Base-by-base conservation (phyloP, 2,113 vertebrate species). In the Sclerurus mexicanus region DNA sequence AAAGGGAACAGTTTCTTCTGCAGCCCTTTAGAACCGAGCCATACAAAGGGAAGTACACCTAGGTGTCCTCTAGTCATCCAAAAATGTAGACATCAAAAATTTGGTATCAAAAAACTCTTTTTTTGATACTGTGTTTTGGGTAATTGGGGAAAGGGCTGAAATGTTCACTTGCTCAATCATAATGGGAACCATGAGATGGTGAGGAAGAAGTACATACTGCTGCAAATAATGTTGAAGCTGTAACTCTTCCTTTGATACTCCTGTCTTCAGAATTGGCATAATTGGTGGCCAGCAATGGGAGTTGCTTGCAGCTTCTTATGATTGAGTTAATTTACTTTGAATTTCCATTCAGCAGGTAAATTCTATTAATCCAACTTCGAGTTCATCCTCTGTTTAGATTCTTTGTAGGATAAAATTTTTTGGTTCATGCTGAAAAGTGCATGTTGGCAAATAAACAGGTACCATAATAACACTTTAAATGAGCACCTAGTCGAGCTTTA, bases 361-460 rank as follows among this genome's bases (percentile, higher is more conserved):
- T 80, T 50, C 42, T 71, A 62, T 77, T 87, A 93, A 94, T 73
- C 50, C 72, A 85, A 33, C 33, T 88, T 85, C 62, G 50, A 55
- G 30, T 50, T 94, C 74, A 47, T 80, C 35, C 50, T 44, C 31
- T 35, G n/a, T 87, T 91, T 69, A 62, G 35, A 33, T 80, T 59
- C 79, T 80, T 90, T 71, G 55, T 39, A 77, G 79, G 55, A 91
- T 83, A 77, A 66, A 79, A 50, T 35, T 79, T 94, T 87, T 85
- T 39, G 42, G 14, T 84, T 90, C 39, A 8, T 67, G 47, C 55
- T 93, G 82, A 66, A 83, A 95, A 85, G 55, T 74, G 30, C 35
- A 19, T n/a, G 27, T 78, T 93, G 87, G 58, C 82, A 91, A 80
- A 80, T 88, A 80, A 95, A 53, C 52, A 85, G 74, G 71, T 97